Base-by-base conservation (phyloP, 1,140 invertebrate genomes). In the Mercenaria mercenaria region DNA sequence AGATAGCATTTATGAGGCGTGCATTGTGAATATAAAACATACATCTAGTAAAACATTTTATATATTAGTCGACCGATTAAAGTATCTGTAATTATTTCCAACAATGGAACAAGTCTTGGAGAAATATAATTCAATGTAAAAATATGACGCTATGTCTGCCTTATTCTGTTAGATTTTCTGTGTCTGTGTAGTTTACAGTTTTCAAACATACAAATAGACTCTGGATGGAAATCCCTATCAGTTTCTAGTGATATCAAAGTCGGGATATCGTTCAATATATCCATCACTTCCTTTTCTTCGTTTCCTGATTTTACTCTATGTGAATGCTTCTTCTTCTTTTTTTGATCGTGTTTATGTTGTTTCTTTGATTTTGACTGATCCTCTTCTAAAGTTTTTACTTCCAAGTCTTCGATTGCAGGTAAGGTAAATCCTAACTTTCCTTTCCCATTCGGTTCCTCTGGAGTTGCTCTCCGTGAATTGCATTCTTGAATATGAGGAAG, bases 201-300 rank as follows among this genome's bases (percentile, higher is more conserved):
- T 59, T 91, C 91, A 47, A 93, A 91, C 32, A 84, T 41, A 91
- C 92, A 93, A 13, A 91, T 83, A 10, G 80, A 88, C 15, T 90
- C 91, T 20, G 77, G 64, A 61, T 83, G 77, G 34, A 67, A 81
- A 26, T 43, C 67, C 37, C 88, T 89, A 13, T 93, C 91, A 39
- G 87, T 89, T 69, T 91, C 88, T 43, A 93, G 80, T 4, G 92
- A 93, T 34, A 93, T 91, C 59, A 93, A 85, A 11, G 92, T 93
- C 6, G 91, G 84, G 13, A 93, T 88, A 81, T 93, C 92, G 69
- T 93, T 93, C 29, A 93, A 61, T 56, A 84, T 85, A 74, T 93
- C 92, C 11, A 52, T 90, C 32, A 91, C 43, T 43, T 83, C 87
- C 23, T 77, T 89, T 39, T 93, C 92, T 34, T 64, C 85, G 41